Evolutionary conservation across 2,888 invertebrate genomes (phyloP), one percentile per base, ranked within the genome.

Genomic region (Amitus sp.): DNA sequence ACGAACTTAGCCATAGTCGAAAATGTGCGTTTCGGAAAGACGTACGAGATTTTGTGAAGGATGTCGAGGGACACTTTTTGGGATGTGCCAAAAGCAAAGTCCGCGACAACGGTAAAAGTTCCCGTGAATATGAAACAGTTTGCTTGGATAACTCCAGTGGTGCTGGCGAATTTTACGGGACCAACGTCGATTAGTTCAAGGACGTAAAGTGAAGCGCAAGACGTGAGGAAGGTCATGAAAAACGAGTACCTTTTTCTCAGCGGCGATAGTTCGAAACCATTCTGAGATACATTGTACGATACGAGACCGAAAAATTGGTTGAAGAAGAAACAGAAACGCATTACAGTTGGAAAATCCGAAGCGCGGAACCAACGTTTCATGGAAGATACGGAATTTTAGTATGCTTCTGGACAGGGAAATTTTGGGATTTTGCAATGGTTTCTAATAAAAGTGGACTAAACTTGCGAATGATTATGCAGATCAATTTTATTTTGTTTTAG

Each of bases 311-410:
- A 58, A n/a, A 64, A 15, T 15, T 57, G 63, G 7, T 66, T 68
- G 2, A 74, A 15, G 13, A 67, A 45, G 17, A 74, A 71, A 18
- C 54, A 68, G 1, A 71, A 67, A 30, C 59, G 60, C 72, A 76
- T 67, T 28, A 73, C 19, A 7, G 64, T 40, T 37, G 60, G 28
- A 1, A 66, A 49, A 12, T 83, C 79, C 65, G 84, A 82, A 72
- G 82, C 79, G 59, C 5, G 50, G 27, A 55, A 49, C 37, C 47
- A 19, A 20, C 9, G 42, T 20, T 13, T 55, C 34, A 56, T 57
- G 12, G 12, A 53, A 49, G 4, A 15, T 30, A n/a, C 9, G 19
- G 33, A 27, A 27, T 46, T 46, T n/a, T n/a, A n/a, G 23, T 7
- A 23, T 23, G 23, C 23, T 23, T 3, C 7, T 23, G 23, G 3